Evolutionary conservation across 2,797 vertebrate species (phyloP), one percentile per base, ranked within the genome.

Genomic region (Dendrocincla tyrannina): DNA sequence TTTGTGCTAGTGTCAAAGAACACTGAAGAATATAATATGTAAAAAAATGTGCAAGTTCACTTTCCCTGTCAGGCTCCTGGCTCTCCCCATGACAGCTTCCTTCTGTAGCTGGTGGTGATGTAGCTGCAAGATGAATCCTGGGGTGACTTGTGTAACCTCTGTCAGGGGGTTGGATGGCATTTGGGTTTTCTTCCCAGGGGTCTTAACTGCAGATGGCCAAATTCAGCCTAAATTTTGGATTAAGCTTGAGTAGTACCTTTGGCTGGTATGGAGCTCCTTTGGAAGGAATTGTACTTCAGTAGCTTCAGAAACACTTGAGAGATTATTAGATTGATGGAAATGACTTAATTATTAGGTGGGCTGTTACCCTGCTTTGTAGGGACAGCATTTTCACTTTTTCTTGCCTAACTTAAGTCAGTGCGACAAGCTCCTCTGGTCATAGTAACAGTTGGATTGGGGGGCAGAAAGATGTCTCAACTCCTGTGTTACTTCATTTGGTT

Each of bases 111-210:
- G 23, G 17, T n/a, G 25, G 8, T 44, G 47, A 18, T n/a, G 52
- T 20, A 42, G 24, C 7, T 85, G 17, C 33, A 32, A 59, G 37
- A 60, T n/a, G 37, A 28, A 37, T 4, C 10, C 33, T 17, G 56
- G 55, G 27, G 13, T 19, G 77, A 69, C 35, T 73, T 0, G 0
- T 0, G 4, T 33, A 55, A 32, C n/a, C 24, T n/a, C 8, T 59
- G 47, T 32, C 3, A 9, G 13, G 15, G 28, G 17, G 4, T 17
- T 2, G 7, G 47, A 0, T 46, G 50, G 13, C 2, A 0, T 32
- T 69, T 50, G 27, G 17, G 11, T 28, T 64, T 89, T 58, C 11
- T 17, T 70, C n/a, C 14, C 17, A 24, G 1, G 4, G 13, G 5
- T 80, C 33, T 80, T 10, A 3, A 24, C 39, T 81, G 46, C 53